These are phyloP conservation scores for Lemur catta DNA, from an alignment of 2,797 vertebrate species.

Conservation along the genomic window DNA sequence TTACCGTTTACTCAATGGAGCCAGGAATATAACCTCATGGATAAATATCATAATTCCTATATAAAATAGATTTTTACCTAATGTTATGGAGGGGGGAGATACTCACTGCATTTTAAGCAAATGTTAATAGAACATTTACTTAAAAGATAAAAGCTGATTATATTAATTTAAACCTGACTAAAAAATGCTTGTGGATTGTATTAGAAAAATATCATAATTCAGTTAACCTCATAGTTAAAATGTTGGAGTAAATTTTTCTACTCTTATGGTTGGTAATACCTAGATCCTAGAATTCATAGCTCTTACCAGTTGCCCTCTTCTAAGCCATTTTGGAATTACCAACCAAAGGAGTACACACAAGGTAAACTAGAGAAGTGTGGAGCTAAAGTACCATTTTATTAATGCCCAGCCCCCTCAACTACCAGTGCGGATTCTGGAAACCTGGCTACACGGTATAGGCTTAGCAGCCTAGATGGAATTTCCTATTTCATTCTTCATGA, in stretches of 20 bases:
- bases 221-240: not conserved
- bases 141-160: not conserved
- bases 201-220: not conserved
- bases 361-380: not conserved
- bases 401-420: accelerated
- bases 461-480: not conserved
- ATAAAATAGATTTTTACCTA: not conserved
- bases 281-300: not conserved
- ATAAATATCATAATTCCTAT: not conserved
- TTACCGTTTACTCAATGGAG: not conserved
- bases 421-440: not conserved
- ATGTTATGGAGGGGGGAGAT: not conserved
- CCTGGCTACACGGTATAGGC: not conserved
- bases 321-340: not conserved
- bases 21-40: not conserved
- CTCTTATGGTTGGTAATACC: not conserved
- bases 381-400: not conserved
- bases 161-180: not conserved
- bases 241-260: not conserved
- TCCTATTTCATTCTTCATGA: not conserved
- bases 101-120: not conserved
- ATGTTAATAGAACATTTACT: not conserved
- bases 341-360: too few species aligned
- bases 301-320: not conserved
- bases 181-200: not conserved